Conservation (phyloP, 1,140 invertebrate species). For the Neoseiulus cucumeris region DNA sequence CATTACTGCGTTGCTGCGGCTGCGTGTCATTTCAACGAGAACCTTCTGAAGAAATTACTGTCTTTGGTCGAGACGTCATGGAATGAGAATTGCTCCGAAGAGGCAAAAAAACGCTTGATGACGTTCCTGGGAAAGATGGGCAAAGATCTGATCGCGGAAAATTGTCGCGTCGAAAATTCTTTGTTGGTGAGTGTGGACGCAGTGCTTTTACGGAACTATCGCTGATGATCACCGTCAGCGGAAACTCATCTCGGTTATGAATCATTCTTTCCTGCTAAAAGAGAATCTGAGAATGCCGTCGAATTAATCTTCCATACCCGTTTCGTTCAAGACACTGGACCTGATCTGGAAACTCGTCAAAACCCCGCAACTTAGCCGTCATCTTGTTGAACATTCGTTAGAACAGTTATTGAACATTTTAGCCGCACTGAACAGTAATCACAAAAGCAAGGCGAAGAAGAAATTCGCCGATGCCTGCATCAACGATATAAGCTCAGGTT, state of each 20-base stretch:
- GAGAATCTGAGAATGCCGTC: no score
- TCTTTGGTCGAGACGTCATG: conserved; percentile 31
- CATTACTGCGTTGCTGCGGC: conserved; percentile 34
- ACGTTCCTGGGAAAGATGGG: conserved; percentile 34
- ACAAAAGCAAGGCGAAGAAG: conserved; percentile 31
- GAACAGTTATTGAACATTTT: conserved; percentile 34
- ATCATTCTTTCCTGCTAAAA: no score
- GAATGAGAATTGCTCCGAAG: conserved; percentile 31
- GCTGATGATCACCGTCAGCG: no score
- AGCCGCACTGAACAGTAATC: conserved; percentile 25
- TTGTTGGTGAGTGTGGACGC: not conserved
- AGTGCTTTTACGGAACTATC: no score
- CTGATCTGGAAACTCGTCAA: conserved; percentile 34
- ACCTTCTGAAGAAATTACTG: conserved; percentile 32
- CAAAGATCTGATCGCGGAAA: conserved; percentile 27
- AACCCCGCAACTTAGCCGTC: conserved; percentile 26
- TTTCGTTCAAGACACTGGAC: conserved; percentile 28
- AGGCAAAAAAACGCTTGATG: conserved; percentile 31
- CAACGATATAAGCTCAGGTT: conserved; percentile 33
- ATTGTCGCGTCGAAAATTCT: not conserved
- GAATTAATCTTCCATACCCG: conserved; percentile 10
- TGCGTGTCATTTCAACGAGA: conserved; percentile 31
- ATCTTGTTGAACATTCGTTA: conserved; percentile 31
- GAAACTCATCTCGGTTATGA: no score
- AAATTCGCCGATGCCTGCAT: conserved; percentile 33